Percentiles rank a stretch among this genome's conserved stretches.
These are phyloP conservation scores for Trogon surrucura DNA, from an alignment of 2,113 vertebrate species.

Conservation along the genomic window DNA sequence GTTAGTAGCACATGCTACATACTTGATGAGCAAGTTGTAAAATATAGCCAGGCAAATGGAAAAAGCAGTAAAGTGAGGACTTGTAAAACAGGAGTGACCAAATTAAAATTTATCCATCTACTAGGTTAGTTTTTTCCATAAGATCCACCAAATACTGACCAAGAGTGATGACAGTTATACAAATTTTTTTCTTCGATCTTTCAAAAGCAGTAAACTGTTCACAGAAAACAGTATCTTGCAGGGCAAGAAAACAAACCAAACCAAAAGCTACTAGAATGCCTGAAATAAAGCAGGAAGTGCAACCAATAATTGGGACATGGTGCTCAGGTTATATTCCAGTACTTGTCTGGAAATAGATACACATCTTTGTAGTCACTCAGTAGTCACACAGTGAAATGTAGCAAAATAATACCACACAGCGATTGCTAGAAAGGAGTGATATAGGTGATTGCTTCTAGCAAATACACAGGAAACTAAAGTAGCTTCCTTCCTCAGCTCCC, in stretches of 20 bases:
- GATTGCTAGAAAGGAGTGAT: neutral
- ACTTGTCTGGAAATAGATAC: neutral
- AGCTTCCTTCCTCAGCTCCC: neutral
- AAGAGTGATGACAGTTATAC: neutral
- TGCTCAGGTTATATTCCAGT: neutral
- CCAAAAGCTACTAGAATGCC: neutral
- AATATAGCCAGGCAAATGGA: neutral
- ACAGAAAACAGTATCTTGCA: neutral
- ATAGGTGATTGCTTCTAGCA: neutral
- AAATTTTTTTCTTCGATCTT: neutral
- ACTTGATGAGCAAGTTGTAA: neutral
- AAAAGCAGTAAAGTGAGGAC: neutral
- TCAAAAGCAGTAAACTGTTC: neutral
- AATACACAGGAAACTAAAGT: conserved; percentile 11
- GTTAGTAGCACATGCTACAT: neutral
- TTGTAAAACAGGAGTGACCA: neutral
- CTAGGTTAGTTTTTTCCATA: neutral
- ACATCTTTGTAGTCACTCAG: neutral
- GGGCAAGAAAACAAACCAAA: neutral
- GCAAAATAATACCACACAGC: neutral
- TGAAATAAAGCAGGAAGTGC: neutral
- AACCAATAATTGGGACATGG: neutral
- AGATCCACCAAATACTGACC: neutral
- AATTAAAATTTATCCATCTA: neutral
- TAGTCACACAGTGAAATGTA: neutral